A percentile compares a stretch with the other conserved stretches of the same genome.
Conservation (phyloP, 2,888 invertebrate genomes). For the Ochlodes sylvanus region DNA sequence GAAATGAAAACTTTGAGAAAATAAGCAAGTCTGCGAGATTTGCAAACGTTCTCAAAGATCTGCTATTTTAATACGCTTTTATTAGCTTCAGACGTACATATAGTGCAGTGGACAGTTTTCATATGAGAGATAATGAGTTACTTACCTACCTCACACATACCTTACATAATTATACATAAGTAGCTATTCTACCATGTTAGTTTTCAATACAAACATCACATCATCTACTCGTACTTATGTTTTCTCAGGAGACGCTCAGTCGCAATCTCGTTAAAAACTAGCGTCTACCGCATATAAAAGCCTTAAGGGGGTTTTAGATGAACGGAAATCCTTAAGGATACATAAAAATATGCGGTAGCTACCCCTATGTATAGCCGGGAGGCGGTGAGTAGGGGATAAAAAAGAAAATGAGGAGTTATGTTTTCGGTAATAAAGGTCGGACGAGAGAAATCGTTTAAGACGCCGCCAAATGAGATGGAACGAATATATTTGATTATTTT, state of each 20-base stretch:
- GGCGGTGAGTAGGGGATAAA: conserved; percentile 82
- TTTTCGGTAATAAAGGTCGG: conserved; percentile 84
- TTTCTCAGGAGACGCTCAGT: conserved; percentile 2
- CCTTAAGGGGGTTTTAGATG: conserved; percentile 56
- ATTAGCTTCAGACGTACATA: too few species aligned
- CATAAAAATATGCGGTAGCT: conserved; percentile 78
- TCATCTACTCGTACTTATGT: conserved; percentile 1
- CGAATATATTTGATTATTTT: conserved; percentile 85
- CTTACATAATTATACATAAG: too few species aligned
- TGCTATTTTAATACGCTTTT: too few species aligned
- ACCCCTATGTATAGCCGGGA: conserved; percentile 71
- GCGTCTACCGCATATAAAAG: conserved; percentile 51
- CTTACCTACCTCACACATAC: too few species aligned
- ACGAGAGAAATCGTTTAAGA: conserved; percentile 85
- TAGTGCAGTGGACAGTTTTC: too few species aligned
- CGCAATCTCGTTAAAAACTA: conserved; percentile 35
- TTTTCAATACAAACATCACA: not conserved
- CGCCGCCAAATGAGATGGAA: conserved; percentile 84
- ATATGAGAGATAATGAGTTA: too few species aligned
- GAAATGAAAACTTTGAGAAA: too few species aligned
- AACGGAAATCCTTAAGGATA: conserved; percentile 65
- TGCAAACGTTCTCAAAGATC: too few species aligned
- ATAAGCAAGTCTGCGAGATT: too few species aligned
- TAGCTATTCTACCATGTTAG: too few species aligned
- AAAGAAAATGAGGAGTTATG: conserved; percentile 85